Evolutionary conservation across 2,797 vertebrate species (phyloP).

Genomic region (Pseudochirops cupreus): DNA sequence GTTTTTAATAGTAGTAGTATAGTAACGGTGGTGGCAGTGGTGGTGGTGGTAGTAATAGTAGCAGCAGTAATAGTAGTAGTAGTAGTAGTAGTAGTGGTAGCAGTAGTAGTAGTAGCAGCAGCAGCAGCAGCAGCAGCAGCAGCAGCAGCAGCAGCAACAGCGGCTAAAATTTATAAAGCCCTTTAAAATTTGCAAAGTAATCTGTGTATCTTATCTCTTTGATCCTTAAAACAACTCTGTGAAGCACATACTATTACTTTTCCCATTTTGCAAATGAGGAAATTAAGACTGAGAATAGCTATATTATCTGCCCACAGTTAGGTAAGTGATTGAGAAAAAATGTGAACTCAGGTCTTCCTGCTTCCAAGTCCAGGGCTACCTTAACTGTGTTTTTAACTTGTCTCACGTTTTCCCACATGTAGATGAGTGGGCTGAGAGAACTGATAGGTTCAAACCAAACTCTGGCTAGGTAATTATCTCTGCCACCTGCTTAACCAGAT

Average conservation of each 20-base stretch:
- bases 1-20: background rate
- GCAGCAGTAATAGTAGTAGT: no score
- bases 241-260: background rate
- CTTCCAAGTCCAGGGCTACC: background rate
- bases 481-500: background rate
- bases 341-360: background rate
- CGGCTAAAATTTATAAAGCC: background rate
- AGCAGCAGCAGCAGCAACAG: background rate
- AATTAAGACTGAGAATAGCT: background rate
- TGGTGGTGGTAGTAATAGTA: no score
- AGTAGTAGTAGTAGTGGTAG: no score
- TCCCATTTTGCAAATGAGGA: background rate
- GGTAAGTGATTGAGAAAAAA: background rate
- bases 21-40: no score
- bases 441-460: background rate
- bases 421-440: background rate
- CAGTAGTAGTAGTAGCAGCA: no score
- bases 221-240: background rate
- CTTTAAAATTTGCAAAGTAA: background rate
- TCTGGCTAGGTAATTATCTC: background rate
- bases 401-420: background rate
- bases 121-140: no score
- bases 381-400: background rate
- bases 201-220: background rate
- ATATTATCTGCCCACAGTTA: background rate